Percentiles rank a stretch among this genome's conserved stretches.
phyloP scores from a whole-genome alignment of 2,797 vertebrate species.

The Scyliorhinus canicula region DNA sequence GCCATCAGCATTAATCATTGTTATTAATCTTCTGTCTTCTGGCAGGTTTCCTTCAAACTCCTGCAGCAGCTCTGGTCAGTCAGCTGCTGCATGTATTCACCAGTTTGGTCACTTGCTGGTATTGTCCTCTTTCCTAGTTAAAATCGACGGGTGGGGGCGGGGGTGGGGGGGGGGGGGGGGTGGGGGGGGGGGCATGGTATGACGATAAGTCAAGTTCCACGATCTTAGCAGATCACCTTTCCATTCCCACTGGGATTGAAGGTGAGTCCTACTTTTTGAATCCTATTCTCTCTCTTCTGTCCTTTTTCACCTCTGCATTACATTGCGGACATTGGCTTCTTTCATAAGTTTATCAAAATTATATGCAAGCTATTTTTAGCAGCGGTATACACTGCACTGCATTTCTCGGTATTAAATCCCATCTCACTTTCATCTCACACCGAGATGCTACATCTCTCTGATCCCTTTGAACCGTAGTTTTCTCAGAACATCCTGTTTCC shows the following conservation, averaged over 20 bases:
- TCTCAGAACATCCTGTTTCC: neutral
- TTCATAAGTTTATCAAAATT: neutral
- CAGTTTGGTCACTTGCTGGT: neutral
- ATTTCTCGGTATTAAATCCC: neutral
- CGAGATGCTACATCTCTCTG: neutral
- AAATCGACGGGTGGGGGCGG: no score
- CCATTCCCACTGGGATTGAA: neutral
- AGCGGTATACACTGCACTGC: neutral
- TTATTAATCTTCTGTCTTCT: neutral
- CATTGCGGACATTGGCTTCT: neutral
- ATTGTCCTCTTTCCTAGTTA: neutral
- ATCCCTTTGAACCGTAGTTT: neutral
- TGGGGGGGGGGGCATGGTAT: no score
- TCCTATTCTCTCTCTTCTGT: neutral
- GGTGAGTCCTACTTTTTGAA: neutral
- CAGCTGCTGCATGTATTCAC: neutral
- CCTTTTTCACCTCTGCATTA: neutral
- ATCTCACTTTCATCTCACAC: neutral
- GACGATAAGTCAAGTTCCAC: neutral
- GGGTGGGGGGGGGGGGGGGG: no score
- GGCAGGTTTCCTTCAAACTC: neutral
- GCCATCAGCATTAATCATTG: neutral
- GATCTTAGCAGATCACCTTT: neutral
- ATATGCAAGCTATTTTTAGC: constrained; percentile 2
- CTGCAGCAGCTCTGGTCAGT: neutral